phyloP scores from a whole-genome alignment of 2,888 invertebrate species.

The Drosophila neoperkinsi region DNA sequence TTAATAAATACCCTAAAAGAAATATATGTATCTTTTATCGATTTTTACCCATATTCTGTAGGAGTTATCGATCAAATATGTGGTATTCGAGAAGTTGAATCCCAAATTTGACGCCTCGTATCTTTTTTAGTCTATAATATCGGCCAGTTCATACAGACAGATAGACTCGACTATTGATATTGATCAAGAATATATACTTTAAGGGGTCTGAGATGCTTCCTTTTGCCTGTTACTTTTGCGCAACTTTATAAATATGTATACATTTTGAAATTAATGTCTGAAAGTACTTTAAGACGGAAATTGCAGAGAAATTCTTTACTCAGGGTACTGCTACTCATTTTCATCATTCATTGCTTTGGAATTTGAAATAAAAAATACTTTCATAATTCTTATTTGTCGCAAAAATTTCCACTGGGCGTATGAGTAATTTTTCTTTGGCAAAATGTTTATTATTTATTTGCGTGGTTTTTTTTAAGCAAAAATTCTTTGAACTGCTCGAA shows the following conservation, averaged over 20 bases:
- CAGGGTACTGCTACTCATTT: not conserved
- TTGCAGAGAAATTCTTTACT: not conserved
- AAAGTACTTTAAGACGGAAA: conserved; percentile 16
- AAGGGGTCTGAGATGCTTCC: not conserved
- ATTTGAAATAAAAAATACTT: conserved; percentile 20
- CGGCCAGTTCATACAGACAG: not conserved
- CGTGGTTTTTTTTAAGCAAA: conserved; percentile 8
- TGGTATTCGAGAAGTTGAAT: not conserved
- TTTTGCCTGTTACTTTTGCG: not conserved
- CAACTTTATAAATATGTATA: not conserved
- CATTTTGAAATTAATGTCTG: conserved; percentile 39
- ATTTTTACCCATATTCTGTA: not conserved
- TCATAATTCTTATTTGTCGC: conserved; percentile 46
- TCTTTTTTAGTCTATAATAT: not conserved
- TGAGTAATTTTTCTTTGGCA: conserved; percentile 44
- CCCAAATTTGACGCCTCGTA: not conserved
- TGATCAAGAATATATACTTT: not conserved
- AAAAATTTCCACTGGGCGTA: conserved; percentile 49
- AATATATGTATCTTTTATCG: not conserved
- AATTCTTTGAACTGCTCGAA: conserved; percentile 34
- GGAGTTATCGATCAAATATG: not conserved
- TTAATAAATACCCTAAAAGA: not conserved
- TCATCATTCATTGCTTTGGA: conserved; percentile 32
- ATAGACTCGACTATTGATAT: not conserved
- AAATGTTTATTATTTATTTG: conserved; percentile 11